Base-by-base conservation (phyloP, 2,113 vertebrate genomes). In the Percina caprodes region DNA sequence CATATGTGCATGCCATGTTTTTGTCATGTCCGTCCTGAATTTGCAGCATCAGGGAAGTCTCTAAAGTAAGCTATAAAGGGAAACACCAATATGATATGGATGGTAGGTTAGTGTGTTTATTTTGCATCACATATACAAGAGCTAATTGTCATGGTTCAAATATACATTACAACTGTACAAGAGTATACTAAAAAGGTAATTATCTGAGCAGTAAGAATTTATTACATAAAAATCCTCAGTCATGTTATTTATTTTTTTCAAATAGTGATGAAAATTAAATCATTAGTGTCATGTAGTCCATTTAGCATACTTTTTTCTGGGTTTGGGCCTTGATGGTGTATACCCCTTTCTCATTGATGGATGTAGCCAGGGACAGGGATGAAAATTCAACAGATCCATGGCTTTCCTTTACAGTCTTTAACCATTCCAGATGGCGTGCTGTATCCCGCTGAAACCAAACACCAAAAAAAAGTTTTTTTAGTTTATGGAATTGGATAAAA, bases 301-400 rank as follows among this genome's bases (percentile, higher is more conserved):
- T 55, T 71, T 24, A 59, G 7, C 9, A 1, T 69, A 82, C 95
- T 95, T 39, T 91, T 86, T 35, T 49, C 15, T 11, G 95, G 12
- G 88, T 76, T 56, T 86, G 94, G 1, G 94, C 94, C 51, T 82
- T 39, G 61, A 98, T 95, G 58, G 91, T 55, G 0, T 98, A 98
- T 1, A 96, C 74, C 19, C 97, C 97, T 35, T 88, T 95, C 68
- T 84, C 91, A 85, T 98, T 98, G 91, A 98, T 97, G 30, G 96
- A 94, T 30, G 96, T 95, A 24, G 97, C 97, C 83, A 98, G 69
- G 0, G 96, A 95, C 74, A 98, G 90, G 0, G 97, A 98, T 0
- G 97, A 97, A 35, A 97, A 91, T 80, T 98, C 97, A 69, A 98
- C 97, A 0, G 97, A 98, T 3, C 97, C 97, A 1, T 98, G 97